These are phyloP conservation scores for Epinephelus coioides DNA, from an alignment of 2,797 vertebrate genomes.

Conservation along the genomic window DNA sequence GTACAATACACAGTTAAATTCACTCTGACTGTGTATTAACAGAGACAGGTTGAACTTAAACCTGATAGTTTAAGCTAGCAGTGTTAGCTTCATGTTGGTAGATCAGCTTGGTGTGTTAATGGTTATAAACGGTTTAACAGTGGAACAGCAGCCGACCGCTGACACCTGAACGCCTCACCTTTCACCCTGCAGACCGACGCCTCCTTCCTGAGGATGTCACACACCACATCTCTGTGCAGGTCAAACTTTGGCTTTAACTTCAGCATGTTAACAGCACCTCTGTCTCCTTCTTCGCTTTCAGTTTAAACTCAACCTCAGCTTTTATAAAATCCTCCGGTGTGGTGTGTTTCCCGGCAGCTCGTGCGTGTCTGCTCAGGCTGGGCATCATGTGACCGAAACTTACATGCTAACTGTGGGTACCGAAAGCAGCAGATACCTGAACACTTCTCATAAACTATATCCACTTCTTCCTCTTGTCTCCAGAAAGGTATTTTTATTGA, in stretches of 20 bases:
- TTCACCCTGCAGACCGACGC: slow-evolving; percentile 69
- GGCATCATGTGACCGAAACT: slow-evolving; percentile 73
- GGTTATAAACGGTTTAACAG: accelerated
- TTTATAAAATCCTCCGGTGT: background rate
- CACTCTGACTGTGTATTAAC: background rate
- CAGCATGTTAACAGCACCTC: too few relatives aligned
- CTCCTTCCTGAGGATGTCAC: slow-evolving; percentile 79
- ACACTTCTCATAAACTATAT: background rate
- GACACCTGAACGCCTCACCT: slow-evolving; percentile 80
- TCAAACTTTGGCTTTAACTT: slow-evolving; percentile 77
- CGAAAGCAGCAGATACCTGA: background rate
- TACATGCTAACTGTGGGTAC: background rate
- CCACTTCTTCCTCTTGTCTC: slow-evolving; percentile 19
- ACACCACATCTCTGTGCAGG: slow-evolving; percentile 80
- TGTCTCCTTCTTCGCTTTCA: too few relatives aligned
- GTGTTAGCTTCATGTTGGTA: background rate
- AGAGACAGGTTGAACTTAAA: background rate
- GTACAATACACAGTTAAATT: too few relatives aligned
- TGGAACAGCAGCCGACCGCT: background rate
- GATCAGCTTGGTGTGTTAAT: accelerated
- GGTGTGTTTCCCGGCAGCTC: slow-evolving; percentile 27
- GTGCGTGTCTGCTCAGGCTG: slow-evolving; percentile 7
- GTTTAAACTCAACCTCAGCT: background rate
- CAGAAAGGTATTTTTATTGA: slow-evolving; percentile 20
- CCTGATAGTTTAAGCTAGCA: background rate